phyloP scores from a whole-genome alignment of 2,797 vertebrate genomes.

The Scyliorhinus canicula region DNA sequence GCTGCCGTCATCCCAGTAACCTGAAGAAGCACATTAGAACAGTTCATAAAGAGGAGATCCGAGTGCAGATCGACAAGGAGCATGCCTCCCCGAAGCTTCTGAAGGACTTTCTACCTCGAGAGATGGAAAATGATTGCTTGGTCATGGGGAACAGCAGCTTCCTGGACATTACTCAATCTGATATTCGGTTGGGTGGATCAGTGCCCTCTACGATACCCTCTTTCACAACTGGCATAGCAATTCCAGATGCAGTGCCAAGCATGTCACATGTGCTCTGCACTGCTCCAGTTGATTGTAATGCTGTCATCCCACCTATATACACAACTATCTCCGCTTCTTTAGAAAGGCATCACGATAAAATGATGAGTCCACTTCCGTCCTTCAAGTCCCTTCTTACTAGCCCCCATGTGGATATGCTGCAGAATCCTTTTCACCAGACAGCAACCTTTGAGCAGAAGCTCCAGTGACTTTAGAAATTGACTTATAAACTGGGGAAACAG shows the following conservation, averaged over 20 bases:
- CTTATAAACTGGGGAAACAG: background rate
- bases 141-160: background rate
- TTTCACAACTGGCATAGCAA: background rate
- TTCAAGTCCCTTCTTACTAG: conserved; percentile 13
- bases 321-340: background rate
- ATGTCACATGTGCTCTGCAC: background rate
- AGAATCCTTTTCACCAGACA: conserved; percentile 1
- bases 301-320: background rate
- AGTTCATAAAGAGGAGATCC: conserved; percentile 45
- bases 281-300: background rate
- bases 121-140: background rate
- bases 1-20: conserved; percentile 45
- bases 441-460: background rate
- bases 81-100: conserved; percentile 44
- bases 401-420: conserved; percentile 15
- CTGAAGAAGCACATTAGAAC: conserved; percentile 46
- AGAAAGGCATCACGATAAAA: background rate
- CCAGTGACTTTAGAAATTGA: background rate
- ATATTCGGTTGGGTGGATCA: background rate
- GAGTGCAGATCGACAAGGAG: conserved; percentile 45
- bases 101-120: conserved; percentile 40
- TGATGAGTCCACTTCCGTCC: background rate
- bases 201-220: background rate
- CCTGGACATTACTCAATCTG: background rate
- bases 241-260: background rate